Conservation (phyloP, 1,140 invertebrate genomes). For the Contarinia nasturtii region DNA sequence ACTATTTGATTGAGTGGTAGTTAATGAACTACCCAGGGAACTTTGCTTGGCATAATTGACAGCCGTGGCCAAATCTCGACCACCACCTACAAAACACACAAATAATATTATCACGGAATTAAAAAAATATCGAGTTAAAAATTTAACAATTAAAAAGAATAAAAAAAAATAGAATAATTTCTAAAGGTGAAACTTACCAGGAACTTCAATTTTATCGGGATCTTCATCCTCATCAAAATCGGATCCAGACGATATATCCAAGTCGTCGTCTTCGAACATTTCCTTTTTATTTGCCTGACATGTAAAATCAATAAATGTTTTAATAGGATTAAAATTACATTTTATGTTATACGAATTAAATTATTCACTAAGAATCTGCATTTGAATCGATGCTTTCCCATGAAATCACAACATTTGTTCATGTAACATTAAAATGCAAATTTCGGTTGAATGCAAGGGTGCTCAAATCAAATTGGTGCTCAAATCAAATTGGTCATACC, state of each 20-base stretch:
- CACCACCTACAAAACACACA: conserved; percentile 39
- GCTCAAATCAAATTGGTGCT: too few relatives aligned
- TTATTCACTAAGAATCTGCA: too few relatives aligned
- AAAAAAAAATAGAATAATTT: neutral
- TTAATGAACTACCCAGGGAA: conserved; percentile 2
- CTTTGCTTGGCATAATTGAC: conserved; percentile 34
- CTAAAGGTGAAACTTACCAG: conserved; percentile 51
- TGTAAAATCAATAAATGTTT: too few relatives aligned
- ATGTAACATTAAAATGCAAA: too few relatives aligned
- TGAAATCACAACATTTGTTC: too few relatives aligned
- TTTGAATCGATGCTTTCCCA: too few relatives aligned
- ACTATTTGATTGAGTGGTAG: neutral
- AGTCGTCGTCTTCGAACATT: conserved; percentile 27
- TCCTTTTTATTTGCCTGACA: too few relatives aligned
- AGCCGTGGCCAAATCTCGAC: conserved; percentile 57
- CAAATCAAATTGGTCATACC: too few relatives aligned
- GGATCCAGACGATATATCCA: conserved; percentile 49
- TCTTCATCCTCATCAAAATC: conserved; percentile 77
- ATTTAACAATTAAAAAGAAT: neutral
- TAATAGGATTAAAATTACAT: too few relatives aligned
- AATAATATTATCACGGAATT: neutral
- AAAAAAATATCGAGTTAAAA: too few relatives aligned
- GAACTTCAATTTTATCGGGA: conserved; percentile 76
- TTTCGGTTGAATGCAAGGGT: too few relatives aligned
- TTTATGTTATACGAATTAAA: too few relatives aligned